Conservation (phyloP, 2,113 vertebrate genomes). For the Chamaetylas fuelleborni region DNA sequence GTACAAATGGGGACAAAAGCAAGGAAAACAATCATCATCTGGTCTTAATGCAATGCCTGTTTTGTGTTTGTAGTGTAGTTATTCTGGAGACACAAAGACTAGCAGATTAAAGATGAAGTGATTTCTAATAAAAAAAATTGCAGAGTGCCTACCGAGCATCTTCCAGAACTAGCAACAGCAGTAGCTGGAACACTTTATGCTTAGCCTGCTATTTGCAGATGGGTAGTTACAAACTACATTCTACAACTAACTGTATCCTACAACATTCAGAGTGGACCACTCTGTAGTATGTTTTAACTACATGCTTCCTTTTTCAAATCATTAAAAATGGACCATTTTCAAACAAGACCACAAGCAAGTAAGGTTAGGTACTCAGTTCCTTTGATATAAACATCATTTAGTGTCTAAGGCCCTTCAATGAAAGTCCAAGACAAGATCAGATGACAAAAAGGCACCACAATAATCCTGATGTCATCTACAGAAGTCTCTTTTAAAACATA, state of each 20-base stretch:
- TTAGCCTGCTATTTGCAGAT: not conserved
- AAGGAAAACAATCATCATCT: not conserved
- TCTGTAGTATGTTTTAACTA: not conserved
- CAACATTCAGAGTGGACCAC: not conserved
- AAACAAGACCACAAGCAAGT: not conserved
- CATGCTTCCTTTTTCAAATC: not conserved
- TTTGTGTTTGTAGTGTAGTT: not conserved
- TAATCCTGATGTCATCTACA: not conserved
- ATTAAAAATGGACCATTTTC: not conserved
- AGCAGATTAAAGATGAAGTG: not conserved
- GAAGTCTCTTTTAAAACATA: not conserved
- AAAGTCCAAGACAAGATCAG: not conserved
- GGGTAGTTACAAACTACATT: not conserved
- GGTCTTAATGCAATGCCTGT: accelerated
- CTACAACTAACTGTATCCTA: not conserved
- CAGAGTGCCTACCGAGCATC: not conserved
- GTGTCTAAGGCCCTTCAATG: not conserved
- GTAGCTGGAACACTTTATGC: not conserved
- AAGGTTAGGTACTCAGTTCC: not conserved
- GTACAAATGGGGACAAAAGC: not conserved
- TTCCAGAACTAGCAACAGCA: not conserved
- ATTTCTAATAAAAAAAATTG: not conserved
- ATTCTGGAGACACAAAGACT: not conserved
- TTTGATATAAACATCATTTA: not conserved
- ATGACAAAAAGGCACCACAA: not conserved